A percentile compares a stretch with the other conserved stretches of the same genome.
Evolutionary conservation across 2,113 vertebrate genomes (phyloP).

Genomic region (Platichthys stellatus): DNA sequence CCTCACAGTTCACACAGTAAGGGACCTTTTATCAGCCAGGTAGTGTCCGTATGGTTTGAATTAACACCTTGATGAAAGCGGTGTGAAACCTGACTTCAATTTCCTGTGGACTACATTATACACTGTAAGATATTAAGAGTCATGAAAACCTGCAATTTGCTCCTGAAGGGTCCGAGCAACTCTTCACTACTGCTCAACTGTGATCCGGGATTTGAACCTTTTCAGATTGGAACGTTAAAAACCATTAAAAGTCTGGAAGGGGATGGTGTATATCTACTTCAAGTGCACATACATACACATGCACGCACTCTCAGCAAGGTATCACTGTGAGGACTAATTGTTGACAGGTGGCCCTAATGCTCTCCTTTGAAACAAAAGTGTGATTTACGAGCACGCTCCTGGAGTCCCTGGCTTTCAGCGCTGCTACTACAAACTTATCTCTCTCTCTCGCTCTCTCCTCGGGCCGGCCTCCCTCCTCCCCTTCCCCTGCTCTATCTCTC

Average conservation of each 20-base stretch:
- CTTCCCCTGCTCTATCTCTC: conserved; percentile 45
- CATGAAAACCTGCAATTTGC: conserved; percentile 35
- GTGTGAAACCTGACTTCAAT: conserved; percentile 54
- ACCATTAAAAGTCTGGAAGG: no score
- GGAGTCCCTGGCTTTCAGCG: conserved; percentile 67
- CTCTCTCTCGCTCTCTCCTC: conserved; percentile 48
- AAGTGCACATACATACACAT: neutral
- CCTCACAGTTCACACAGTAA: conserved; percentile 1
- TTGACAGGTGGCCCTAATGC: conserved; percentile 80
- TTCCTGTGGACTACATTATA: conserved; percentile 35
- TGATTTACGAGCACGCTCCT: conserved; percentile 77
- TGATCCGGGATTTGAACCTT: neutral
- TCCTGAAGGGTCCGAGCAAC: neutral
- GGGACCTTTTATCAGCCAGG: conserved; percentile 21
- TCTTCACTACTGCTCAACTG: neutral
- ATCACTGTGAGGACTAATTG: conserved; percentile 79
- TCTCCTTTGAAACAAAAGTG: conserved; percentile 80
- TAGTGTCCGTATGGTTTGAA: conserved; percentile 23
- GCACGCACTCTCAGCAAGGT: conserved; percentile 42
- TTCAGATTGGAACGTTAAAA: neutral
- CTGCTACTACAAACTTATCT: conserved; percentile 73
- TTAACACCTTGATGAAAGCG: conserved; percentile 57
- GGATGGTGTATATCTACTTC: conserved; percentile 43
- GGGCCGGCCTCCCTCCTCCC: conserved; percentile 6
- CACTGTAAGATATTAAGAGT: conserved; percentile 20